Conservation (phyloP, 23 tunicate genomes). For the Clavelina lepadiformis region DNA sequence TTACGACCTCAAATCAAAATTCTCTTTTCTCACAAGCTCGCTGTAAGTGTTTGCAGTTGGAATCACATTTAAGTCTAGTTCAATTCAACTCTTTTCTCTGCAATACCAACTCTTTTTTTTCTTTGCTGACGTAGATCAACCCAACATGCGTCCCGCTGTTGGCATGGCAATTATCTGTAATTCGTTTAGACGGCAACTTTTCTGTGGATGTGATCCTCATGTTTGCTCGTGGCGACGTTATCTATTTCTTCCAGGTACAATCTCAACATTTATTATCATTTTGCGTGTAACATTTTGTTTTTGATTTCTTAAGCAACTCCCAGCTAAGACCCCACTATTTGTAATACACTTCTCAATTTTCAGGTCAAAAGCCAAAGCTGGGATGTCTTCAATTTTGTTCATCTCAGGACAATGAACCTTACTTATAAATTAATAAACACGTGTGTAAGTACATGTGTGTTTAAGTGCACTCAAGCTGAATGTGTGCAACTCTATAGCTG, state of each 20-base stretch:
- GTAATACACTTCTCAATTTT: not conserved
- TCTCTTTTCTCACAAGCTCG: conserved; percentile 55
- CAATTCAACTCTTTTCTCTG: not conserved
- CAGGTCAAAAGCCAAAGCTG: conserved; percentile 74
- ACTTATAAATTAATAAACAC: conserved; percentile 80
- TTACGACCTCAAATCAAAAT: conserved; percentile 83
- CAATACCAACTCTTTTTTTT: not conserved
- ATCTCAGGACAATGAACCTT: conserved; percentile 86
- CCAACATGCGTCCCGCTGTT: conserved; percentile 64
- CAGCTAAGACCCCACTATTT: no score
- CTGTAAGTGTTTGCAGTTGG: conserved; percentile 20
- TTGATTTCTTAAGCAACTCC: no score
- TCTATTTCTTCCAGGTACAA: conserved; percentile 84
- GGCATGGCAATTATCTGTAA: conserved; percentile 68
- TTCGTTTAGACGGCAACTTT: conserved; percentile 17
- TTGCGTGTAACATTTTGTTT: no score
- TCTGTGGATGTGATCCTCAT: conserved; percentile 66
- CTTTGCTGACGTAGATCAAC: conserved; percentile 69
- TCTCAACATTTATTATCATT: not conserved
- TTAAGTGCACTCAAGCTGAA: not conserved
- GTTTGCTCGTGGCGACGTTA: conserved; percentile 87
- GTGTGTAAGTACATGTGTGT: conserved; percentile 44
- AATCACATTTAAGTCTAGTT: not conserved
- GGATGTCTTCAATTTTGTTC: conserved; percentile 64
- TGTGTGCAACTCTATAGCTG: not conserved